Evolutionary conservation across 2,888 invertebrate genomes (phyloP).

Genomic region (Pristionchus maxplancki): DNA sequence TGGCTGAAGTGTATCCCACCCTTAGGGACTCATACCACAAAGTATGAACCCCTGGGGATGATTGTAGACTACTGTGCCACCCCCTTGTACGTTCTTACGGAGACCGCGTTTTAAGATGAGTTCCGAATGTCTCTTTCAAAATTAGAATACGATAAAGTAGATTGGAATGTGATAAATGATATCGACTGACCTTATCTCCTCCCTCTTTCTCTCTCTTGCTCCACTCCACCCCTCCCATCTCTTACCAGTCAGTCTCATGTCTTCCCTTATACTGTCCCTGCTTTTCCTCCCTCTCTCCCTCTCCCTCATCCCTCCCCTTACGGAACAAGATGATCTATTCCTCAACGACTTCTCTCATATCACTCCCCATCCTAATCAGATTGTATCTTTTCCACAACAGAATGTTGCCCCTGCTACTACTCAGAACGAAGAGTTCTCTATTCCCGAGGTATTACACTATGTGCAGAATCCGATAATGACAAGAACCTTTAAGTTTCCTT

Average conservation of each 20-base stretch:
- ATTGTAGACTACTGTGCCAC: no score
- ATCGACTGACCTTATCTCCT: slow-evolving; percentile 10
- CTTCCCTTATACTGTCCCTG: background rate
- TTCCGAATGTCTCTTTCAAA: no score
- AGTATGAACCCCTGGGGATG: no score
- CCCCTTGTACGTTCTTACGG: no score
- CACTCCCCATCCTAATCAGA: background rate
- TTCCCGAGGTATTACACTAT: slow-evolving; percentile 5
- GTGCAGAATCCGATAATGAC: background rate
- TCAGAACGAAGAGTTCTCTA: background rate
- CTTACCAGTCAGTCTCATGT: background rate
- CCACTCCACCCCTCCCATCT: background rate
- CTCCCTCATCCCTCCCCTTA: background rate
- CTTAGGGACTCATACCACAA: no score
- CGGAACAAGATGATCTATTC: background rate
- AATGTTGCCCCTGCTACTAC: background rate
- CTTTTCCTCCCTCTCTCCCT: slow-evolving; percentile 20
- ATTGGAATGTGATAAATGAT: background rate
- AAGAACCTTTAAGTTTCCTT: background rate
- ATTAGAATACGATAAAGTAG: background rate
- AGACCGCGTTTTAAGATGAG: no score
- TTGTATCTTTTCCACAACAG: background rate
- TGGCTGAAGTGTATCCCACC: no score
- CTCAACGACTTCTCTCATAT: background rate
- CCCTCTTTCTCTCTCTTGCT: slow-evolving; percentile 8